A percentile compares a stretch with the other conserved stretches of the same genome.
Conservation (phyloP, 2,113 vertebrate genomes). For the Fukomys damarensis region DNA sequence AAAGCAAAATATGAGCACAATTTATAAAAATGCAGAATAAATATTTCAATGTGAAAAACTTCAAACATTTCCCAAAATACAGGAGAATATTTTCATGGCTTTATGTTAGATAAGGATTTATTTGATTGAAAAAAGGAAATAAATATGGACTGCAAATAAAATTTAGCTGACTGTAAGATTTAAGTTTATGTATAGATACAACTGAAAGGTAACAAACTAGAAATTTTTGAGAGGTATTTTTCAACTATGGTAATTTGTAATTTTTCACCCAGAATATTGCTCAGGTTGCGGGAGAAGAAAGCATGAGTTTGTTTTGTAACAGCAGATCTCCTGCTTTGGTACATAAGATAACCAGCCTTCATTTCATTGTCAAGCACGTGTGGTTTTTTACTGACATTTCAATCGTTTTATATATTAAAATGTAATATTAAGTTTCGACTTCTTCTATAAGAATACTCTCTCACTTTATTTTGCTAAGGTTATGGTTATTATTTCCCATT, state of each 20-base stretch:
- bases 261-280: background rate
- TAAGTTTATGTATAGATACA: background rate
- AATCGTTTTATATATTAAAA: background rate
- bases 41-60: constrained; percentile 3
- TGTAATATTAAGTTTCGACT: background rate
- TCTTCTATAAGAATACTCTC: background rate
- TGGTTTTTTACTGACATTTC: background rate
- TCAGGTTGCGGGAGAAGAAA: background rate
- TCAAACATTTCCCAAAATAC: background rate
- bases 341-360: background rate
- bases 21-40: background rate
- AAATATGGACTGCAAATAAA: background rate
- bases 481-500: background rate
- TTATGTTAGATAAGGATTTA: background rate
- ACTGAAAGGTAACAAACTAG: background rate
- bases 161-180: background rate
- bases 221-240: background rate
- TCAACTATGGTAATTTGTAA: background rate
- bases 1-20: background rate
- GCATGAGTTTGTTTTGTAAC: background rate
- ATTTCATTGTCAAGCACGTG: background rate
- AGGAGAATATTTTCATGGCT: background rate
- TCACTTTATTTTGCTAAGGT: background rate
- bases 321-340: background rate
- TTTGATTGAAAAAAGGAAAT: background rate